A percentile compares a stretch with the other conserved stretches of the same genome.
Evolutionary conservation across 2,113 vertebrate species (phyloP).

Genomic region (Neogale vison): DNA sequence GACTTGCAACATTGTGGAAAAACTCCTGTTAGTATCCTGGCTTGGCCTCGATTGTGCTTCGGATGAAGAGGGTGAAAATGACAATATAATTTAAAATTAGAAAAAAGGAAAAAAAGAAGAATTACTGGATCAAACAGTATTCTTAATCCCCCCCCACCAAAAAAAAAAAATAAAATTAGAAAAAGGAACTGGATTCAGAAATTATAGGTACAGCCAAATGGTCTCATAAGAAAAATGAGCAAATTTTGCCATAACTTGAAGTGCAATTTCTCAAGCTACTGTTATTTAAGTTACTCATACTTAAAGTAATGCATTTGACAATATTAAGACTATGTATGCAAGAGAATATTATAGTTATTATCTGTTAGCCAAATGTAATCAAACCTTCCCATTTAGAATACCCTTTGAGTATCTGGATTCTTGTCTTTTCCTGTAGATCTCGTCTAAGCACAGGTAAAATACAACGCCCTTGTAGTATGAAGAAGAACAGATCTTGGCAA

Average conservation of each 20-base stretch:
- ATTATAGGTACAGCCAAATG: not conserved
- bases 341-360: not conserved
- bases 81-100: constrained; percentile 6
- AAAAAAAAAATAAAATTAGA: not conserved
- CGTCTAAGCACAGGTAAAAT: constrained; percentile 13
- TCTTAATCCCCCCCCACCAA: not conserved
- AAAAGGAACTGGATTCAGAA: not conserved
- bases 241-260: not conserved
- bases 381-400: not conserved
- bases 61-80: not conserved
- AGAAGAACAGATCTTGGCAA: not conserved
- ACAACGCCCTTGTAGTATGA: not conserved
- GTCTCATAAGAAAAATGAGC: constrained; percentile 25
- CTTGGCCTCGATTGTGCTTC: not conserved
- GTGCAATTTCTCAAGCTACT: not conserved
- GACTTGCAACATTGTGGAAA: not conserved
- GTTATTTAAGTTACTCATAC: not conserved
- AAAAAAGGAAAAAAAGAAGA: not conserved
- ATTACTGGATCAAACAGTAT: not conserved
- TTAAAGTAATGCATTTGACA: not conserved
- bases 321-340: not conserved
- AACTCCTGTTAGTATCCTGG: not conserved
- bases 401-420: not conserved
- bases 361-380: not conserved
- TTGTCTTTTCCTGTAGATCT: not conserved